Percentiles rank a stretch among this genome's conserved stretches.
Evolutionary conservation across 1,140 invertebrate genomes (phyloP).

Genomic region (Drosophila bipectinata): DNA sequence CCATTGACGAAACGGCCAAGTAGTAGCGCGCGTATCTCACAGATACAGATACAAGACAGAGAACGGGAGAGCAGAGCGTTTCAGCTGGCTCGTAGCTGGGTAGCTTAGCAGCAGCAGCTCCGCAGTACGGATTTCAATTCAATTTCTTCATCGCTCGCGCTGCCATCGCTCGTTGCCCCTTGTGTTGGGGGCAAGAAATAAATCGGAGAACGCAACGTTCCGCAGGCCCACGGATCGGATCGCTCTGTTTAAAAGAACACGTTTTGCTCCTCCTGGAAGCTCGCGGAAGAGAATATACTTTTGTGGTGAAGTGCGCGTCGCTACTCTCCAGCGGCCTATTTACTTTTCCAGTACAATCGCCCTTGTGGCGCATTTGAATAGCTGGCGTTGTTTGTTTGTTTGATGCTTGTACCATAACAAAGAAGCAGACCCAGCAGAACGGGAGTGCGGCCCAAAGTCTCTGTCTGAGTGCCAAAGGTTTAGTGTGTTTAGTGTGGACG

Average conservation of each 20-base stretch:
- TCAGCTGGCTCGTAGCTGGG: slow-evolving; percentile 15
- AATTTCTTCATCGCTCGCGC: slow-evolving; percentile 69
- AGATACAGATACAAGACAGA: slow-evolving; percentile 17
- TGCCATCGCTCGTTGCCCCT: slow-evolving; percentile 41
- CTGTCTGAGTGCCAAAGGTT: slow-evolving; percentile 5
- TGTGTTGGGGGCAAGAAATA: slow-evolving; percentile 26
- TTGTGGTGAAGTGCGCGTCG: slow-evolving; percentile 4
- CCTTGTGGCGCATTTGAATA: slow-evolving; percentile 26
- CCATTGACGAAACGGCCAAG: slow-evolving; percentile 52
- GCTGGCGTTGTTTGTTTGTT: slow-evolving; percentile 23
- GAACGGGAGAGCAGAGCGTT: slow-evolving; percentile 12
- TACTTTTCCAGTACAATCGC: slow-evolving; percentile 1
- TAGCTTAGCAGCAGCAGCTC: slow-evolving; percentile 42
- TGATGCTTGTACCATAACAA: slow-evolving; percentile 33
- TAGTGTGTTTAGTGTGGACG: slow-evolving; percentile 13
- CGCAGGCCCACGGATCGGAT: slow-evolving; percentile 8
- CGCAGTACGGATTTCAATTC: slow-evolving; percentile 32
- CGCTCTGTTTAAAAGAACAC: slow-evolving; percentile 54
- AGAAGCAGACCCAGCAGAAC: slow-evolving; percentile 2
- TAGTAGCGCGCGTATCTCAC: slow-evolving; percentile 28
- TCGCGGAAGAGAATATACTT: slow-evolving; percentile 3
- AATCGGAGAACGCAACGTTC: slow-evolving; percentile 16
- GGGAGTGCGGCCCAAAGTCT: slow-evolving; percentile 7
- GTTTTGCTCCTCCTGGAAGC: slow-evolving; percentile 40
- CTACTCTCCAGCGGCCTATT: not conserved